phyloP scores from a whole-genome alignment of 1,140 invertebrate genomes.

The Solenopsis fugax region DNA sequence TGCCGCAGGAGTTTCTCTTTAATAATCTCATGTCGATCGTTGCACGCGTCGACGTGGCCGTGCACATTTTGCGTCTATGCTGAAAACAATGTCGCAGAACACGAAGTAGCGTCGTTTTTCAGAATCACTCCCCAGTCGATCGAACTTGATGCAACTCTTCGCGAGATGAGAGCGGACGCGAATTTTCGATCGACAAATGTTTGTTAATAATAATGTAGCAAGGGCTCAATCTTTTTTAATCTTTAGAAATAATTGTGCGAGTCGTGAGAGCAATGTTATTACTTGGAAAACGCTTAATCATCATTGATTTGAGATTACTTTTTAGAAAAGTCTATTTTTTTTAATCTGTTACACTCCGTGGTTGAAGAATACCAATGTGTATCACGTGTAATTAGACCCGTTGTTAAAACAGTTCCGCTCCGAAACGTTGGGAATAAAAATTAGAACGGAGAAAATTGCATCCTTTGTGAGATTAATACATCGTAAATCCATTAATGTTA shows the following conservation, averaged over 20 bases:
- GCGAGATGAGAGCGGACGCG: neutral
- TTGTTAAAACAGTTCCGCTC: conserved; percentile 58
- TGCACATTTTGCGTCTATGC: neutral
- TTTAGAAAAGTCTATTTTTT: conserved; percentile 3
- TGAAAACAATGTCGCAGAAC: conserved; percentile 15
- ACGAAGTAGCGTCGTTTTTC: neutral
- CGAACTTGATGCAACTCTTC: neutral
- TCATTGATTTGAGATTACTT: conserved; percentile 20
- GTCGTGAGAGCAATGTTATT: neutral
- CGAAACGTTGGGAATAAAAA: conserved; percentile 56
- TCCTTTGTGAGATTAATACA: conserved; percentile 18
- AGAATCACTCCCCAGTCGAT: neutral
- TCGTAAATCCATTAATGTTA: conserved; percentile 46
- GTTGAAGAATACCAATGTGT: conserved; percentile 31
- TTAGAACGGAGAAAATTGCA: conserved; percentile 53
- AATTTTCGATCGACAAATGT: neutral
- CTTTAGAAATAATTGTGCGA: neutral
- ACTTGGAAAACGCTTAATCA: conserved; percentile 12
- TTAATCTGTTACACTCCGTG: conserved; percentile 46
- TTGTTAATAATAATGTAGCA: neutral
- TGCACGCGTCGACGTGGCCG: neutral
- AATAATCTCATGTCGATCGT: conserved; percentile 59
- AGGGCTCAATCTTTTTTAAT: neutral
- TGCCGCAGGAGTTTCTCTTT: conserved; percentile 80
- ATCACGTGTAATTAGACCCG: conserved; percentile 36